phyloP scores from a whole-genome alignment of 2,797 vertebrate genomes.

The Alectoris magna region DNA sequence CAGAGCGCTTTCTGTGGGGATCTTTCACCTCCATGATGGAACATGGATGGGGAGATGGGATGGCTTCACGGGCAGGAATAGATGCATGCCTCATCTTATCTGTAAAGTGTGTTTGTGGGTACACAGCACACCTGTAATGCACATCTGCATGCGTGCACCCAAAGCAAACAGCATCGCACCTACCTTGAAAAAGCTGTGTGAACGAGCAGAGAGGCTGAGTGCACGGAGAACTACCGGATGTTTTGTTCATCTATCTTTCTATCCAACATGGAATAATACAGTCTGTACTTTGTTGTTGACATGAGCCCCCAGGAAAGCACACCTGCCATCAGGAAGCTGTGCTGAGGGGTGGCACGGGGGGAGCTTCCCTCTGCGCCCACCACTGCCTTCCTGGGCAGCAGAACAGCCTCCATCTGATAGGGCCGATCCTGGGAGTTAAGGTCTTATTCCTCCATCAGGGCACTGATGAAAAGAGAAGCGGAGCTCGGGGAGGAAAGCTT shows the following conservation, averaged over 20 bases:
- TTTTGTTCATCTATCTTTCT: background rate
- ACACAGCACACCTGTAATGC: rapidly evolving
- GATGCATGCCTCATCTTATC: background rate
- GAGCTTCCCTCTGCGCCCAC: background rate
- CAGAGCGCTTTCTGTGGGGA: background rate
- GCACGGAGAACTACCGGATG: background rate
- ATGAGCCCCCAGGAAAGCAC: background rate
- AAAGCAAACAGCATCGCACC: background rate
- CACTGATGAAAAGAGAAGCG: constrained; percentile 38
- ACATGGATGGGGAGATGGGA: background rate
- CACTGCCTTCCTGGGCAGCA: background rate
- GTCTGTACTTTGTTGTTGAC: background rate
- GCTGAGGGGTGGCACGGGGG: background rate
- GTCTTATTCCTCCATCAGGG: constrained; percentile 55
- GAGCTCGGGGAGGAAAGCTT: constrained; percentile 39
- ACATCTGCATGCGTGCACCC: rapidly evolving
- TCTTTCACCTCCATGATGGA: background rate
- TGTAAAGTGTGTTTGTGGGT: background rate
- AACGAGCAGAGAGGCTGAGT: background rate
- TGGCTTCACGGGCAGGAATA: rapidly evolving
- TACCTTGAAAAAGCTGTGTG: background rate
- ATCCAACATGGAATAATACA: background rate
- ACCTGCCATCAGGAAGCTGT: rapidly evolving
- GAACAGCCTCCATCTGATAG: constrained; percentile 36
- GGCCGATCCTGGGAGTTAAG: constrained; percentile 30